Base-by-base conservation (phyloP, 64 coral and sea anemone species). In the Montipora efflorescens region DNA sequence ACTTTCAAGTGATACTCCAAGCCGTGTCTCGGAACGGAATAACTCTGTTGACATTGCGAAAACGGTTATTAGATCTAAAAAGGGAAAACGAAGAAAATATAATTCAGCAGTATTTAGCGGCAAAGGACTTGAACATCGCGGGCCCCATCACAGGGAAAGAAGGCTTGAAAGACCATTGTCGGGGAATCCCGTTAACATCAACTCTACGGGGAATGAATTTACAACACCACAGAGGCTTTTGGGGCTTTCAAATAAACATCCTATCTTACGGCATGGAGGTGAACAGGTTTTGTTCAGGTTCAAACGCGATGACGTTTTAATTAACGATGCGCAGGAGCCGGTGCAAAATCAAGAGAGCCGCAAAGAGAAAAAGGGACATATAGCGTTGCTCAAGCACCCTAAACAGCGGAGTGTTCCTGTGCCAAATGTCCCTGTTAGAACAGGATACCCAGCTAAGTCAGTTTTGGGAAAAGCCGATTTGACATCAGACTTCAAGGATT, bases 281-380 rank as follows among this genome's bases (percentile, higher is more conserved):
- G 82, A 85, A 70, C 64, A 64, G 70, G 62, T 71, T 48, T 71
- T 85, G 46, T 20, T 85, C 44, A 85, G 82, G 46, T 85, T 49
- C 49, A 85, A 85, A 71, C 82, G 82, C 4, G 67, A 71, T n/a
- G 19, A 23, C 4, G n/a, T 48, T 84, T 13, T 49, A 3, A 46
- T 48, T 48, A 13, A 51, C 1, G 47, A 10, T 2, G 15, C 19
- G 20, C 18, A 21, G 2, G 82, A 48, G 48, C 64, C 18, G 64
- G 3, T 43, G 15, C 45, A 49, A 19, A 49, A 70, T 7, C 19
- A 11, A 10, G 25, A 25, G 14, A 48, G 67, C n/a, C 61, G n/a
- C 43, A 85, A 85, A 22, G 1, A 44, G 46, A 85, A 85, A 45
- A 70, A 71, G 22, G 14, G 19, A 47, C 19, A 8, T 7, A 0